These are phyloP conservation scores for Corvus cornix DNA, from an alignment of 2,113 vertebrate species.

Conservation along the genomic window DNA sequence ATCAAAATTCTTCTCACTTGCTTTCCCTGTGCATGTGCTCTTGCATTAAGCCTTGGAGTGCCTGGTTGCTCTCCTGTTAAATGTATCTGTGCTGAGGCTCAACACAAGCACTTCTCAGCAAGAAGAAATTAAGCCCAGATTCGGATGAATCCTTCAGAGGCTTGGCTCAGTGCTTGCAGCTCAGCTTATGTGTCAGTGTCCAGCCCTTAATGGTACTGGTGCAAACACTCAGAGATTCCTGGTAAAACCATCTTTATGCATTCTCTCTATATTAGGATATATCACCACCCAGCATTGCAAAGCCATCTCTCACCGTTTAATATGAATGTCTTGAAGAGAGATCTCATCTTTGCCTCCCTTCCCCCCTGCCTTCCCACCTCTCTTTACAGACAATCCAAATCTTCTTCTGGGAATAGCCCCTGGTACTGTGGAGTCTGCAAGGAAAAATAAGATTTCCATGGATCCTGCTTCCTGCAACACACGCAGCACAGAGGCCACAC, in stretches of 20 bases:
- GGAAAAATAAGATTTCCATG: neutral
- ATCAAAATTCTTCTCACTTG: conserved; percentile 33
- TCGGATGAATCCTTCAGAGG: neutral
- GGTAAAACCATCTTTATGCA: neutral
- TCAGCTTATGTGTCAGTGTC: neutral
- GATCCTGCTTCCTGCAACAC: neutral
- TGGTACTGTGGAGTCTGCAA: neutral
- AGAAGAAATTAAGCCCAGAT: neutral
- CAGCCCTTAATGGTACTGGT: neutral
- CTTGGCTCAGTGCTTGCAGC: neutral
- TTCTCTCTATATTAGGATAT: neutral
- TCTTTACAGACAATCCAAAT: neutral
- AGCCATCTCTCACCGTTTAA: neutral
- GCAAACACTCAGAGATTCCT: neutral
- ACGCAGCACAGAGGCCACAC: neutral
- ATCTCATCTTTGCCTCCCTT: neutral
- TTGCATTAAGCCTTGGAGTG: neutral
- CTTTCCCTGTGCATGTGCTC: neutral
- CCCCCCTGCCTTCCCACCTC: neutral
- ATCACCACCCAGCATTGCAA: neutral
- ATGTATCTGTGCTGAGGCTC: neutral
- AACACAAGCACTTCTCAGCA: neutral
- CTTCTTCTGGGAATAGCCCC: neutral
- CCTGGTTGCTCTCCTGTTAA: neutral
- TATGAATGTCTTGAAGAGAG: neutral